Base-by-base conservation (phyloP, 2,888 invertebrate genomes). In the Folsomia candida region DNA sequence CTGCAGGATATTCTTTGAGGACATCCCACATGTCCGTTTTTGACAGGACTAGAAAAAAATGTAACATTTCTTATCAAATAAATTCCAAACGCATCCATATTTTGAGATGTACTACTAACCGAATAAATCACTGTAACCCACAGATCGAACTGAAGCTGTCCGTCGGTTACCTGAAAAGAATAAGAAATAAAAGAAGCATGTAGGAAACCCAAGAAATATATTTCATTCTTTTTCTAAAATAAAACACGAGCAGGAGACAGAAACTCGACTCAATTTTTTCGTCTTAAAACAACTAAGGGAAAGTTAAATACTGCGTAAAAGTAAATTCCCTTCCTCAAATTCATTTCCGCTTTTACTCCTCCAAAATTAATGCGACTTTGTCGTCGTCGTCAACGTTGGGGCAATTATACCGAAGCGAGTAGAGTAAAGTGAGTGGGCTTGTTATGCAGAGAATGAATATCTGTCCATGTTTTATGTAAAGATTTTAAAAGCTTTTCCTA, bases 11-110 rank as follows among this genome's bases (percentile, higher is more conserved):
- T 84, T 94, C 94, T 85, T 97, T 95, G 78, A 96, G 89, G 78
- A 98, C 98, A 85, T 97, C 97, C 97, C 97, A 97, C 92, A 98
- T 94, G 87, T 97, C 97, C 87, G 95, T 95, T 88, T 98, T 98
- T 85, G 94, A 95, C 81, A 98, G 89, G 83, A 97, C 97, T n/a
- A n/a, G n/a, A n/a, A n/a, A n/a, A n/a, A n/a, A n/a, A n/a, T n/a
- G n/a, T n/a, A n/a, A n/a, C n/a, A n/a, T n/a, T n/a, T n/a, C n/a
- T n/a, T n/a, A n/a, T n/a, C n/a, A n/a, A n/a, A n/a, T n/a, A n/a
- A n/a, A n/a, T n/a, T n/a, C n/a, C n/a, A n/a, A n/a, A n/a, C n/a
- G n/a, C n/a, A n/a, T n/a, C n/a, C n/a, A n/a, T n/a, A n/a, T n/a
- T n/a, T n/a, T n/a, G n/a, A n/a, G n/a, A n/a, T n/a, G n/a, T n/a